These are phyloP conservation scores for Porphyrio hochstetteri DNA, from an alignment of 2,113 vertebrate species.

Conservation along the genomic window DNA sequence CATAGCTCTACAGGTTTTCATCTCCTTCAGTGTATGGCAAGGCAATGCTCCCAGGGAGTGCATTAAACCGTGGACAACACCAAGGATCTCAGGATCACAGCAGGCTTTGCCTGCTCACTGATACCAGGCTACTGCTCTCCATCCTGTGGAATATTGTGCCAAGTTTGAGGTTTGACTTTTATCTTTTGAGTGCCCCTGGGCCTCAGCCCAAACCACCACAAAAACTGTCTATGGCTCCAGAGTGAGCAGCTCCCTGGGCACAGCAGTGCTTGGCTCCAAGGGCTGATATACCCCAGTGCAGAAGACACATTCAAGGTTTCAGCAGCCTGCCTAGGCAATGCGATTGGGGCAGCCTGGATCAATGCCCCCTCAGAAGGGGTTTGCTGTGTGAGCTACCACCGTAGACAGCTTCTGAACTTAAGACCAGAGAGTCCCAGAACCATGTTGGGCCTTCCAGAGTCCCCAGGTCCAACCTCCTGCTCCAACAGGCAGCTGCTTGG, in stretches of 20 bases:
- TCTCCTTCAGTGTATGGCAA: neutral
- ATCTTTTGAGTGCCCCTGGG: neutral
- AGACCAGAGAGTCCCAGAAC: neutral
- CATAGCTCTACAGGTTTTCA: neutral
- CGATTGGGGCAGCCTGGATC: neutral
- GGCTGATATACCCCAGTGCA: neutral
- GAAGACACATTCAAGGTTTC: neutral
- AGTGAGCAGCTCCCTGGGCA: neutral
- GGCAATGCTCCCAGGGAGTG: neutral
- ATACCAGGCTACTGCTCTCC: neutral
- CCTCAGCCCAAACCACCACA: neutral
- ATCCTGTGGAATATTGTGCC: neutral
- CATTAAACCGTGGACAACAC: neutral
- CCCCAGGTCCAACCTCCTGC: neutral
- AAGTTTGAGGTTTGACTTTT: neutral
- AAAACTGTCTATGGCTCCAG: neutral
- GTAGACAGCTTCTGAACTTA: neutral
- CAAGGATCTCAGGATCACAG: neutral
- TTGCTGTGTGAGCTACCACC: neutral
- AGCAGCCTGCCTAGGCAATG: neutral
- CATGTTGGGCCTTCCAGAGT: accelerated
- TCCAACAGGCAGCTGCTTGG: accelerated
- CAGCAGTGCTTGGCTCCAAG: neutral
- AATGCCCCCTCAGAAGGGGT: accelerated
- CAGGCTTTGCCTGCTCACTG: neutral